phyloP scores from a whole-genome alignment of 2,797 vertebrate species.

The Austrolebias charrua region DNA sequence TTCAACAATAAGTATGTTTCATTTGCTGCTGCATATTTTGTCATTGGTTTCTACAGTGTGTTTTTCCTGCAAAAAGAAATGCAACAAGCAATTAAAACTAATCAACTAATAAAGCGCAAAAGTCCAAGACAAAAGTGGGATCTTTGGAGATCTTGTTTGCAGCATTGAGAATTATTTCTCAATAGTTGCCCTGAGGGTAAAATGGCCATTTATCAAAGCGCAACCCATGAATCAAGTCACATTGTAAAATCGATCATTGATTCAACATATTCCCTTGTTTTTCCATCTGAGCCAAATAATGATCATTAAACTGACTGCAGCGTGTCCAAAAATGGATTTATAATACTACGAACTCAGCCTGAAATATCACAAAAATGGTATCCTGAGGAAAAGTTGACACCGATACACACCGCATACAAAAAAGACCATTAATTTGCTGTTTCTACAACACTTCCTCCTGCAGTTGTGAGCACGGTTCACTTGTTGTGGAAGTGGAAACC shows the following conservation, averaged over 20 bases:
- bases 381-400: constrained; percentile 56
- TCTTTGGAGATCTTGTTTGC: constrained; percentile 35
- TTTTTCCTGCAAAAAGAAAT: constrained; percentile 8
- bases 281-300: constrained; percentile 80
- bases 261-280: constrained; percentile 80
- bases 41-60: constrained; percentile 19
- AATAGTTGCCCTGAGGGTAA: constrained; percentile 52
- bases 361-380: constrained; percentile 54
- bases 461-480: constrained; percentile 21
- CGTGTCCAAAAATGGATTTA: constrained; percentile 78
- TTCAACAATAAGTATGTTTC: constrained; percentile 42
- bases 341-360: constrained; percentile 60
- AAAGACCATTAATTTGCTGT: constrained; percentile 46
- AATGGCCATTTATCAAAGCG: constrained; percentile 74
- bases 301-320: constrained; percentile 81
- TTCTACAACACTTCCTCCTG: constrained; percentile 34
- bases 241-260: constrained; percentile 79
- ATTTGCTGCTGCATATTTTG: constrained; percentile 35
- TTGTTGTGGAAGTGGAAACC: constrained; percentile 43
- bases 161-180: constrained; percentile 62
- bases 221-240: constrained; percentile 79
- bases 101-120: constrained; percentile 39
- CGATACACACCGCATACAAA: constrained; percentile 32
- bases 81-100: constrained; percentile 30
- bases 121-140: constrained; percentile 26